Evolutionary conservation across 1,140 invertebrate genomes (phyloP), one percentile per base, ranked within the genome.

Genomic region (Vanessa atalanta): DNA sequence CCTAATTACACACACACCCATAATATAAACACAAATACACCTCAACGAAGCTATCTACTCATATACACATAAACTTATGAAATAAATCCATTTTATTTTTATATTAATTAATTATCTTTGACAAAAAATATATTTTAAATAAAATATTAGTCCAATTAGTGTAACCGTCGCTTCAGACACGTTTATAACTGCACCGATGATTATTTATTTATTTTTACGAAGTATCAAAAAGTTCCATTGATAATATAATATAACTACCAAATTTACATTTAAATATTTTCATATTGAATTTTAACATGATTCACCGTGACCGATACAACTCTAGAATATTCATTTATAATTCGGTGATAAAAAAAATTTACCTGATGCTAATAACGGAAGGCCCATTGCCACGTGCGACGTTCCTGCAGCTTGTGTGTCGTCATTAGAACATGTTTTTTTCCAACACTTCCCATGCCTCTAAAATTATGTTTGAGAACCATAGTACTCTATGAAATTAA

Each of bases 351-450:
- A 90, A 92, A 43, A 43, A 90, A 86, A 67, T 84, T 88, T 92
- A 92, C 90, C 90, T 92, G 89, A 88, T 79, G 79, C 76, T 81
- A 83, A 83, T 83, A 86, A 87, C 88, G 88, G 89, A 87, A 89
- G 88, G 83, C 77, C 81, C 78, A 77, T 79, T 91, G 90, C 90
- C 90, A 92, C 90, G 90, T 92, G 90, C 90, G 88, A 74, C 67
- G 57, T 53, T 47, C 47, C 55, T 80, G 86, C 86, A 88, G 88
- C 87, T 86, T 87, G 85, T 68, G 70, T 26, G 74, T 68, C 70
- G 69, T 72, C 69, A 66, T 75, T 75, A 53, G 70, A 66, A 75
- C 73, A 70, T 63, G 61, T 75, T 70, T 75, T 74, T 73, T 75
- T 61, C 37, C 31, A 61, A 31, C 57, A 37, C 23, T 61, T 61